Evolutionary conservation across 2,888 invertebrate genomes (phyloP), one percentile per base, ranked within the genome.

Genomic region (Scaptomyza polygonia): DNA sequence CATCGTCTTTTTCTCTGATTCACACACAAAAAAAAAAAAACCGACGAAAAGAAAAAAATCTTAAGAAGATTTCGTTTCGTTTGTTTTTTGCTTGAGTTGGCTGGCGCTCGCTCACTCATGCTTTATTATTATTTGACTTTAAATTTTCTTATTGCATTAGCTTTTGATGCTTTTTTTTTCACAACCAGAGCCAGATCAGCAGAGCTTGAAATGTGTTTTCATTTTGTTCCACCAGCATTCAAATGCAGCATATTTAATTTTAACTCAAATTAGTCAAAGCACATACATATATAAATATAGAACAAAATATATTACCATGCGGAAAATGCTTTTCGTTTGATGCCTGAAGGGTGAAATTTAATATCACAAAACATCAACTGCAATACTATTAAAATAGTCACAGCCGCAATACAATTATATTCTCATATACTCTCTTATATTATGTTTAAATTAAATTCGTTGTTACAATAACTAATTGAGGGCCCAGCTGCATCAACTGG

Each of bases 41-140:
- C n/a, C n/a, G n/a, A n/a, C n/a, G n/a, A n/a, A n/a, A n/a, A 9
- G 0, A 39, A 39, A 39, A 16, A 39, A 39, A 14, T 7, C 39
- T 52, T 82, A 86, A 80, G 79, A 72, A 83, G 86, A 80, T 80
- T 80, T 82, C 53, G 58, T 72, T 79, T 82, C 71, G 39, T 39
- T 39, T 39, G 39, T 16, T 79, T 75, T 80, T 61, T 64, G 65
- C 65, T 53, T 51, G 32, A 58, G 62, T 62, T 62, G 56, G 21
- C 30, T 39, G 59, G 56, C 55, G 57, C 14, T 36, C 30, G 11
- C 36, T 5, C 4, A 18, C 75, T 74, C 79, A 62, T 58, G 71
- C 27, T 29, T 44, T n/a, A n/a, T 71, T n/a, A n/a, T 71, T 85
- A 79, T 82, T 78, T 85, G 54, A 55, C 39, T 45, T 44, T 56